Conservation (phyloP, 2,113 vertebrate species). For the Mesitornis unicolor region DNA sequence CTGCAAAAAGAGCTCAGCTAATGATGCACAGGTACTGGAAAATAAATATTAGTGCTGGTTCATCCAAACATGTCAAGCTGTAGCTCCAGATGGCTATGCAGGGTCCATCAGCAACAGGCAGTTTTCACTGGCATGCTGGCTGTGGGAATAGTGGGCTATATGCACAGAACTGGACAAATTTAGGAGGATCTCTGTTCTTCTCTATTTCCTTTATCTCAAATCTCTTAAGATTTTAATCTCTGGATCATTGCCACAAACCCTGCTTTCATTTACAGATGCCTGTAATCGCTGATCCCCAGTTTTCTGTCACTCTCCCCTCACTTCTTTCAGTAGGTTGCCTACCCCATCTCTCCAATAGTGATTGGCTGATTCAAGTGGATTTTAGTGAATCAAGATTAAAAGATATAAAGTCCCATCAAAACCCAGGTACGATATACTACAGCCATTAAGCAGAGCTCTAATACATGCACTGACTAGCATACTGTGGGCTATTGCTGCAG, state of each 20-base stretch:
- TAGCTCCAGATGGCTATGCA: neutral
- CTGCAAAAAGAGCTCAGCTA: neutral
- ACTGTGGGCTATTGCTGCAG: neutral
- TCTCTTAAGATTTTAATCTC: neutral
- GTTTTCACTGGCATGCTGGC: neutral
- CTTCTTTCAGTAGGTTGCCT: neutral
- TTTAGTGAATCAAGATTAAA: neutral
- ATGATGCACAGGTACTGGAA: too few relatives aligned
- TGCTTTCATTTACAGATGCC: neutral
- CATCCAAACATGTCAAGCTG: too few relatives aligned
- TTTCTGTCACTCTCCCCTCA: neutral
- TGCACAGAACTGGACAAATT: neutral
- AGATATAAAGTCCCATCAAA: neutral
- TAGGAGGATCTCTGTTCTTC: neutral
- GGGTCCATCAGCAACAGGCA: neutral
- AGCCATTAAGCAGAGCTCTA: neutral
- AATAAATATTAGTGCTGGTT: neutral
- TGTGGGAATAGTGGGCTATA: neutral
- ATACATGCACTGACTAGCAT: neutral
- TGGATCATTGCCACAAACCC: neutral
- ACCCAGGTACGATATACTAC: neutral
- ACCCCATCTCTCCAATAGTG: too few relatives aligned
- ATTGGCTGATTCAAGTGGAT: neutral
- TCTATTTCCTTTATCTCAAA: neutral
- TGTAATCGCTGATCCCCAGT: neutral